phyloP scores from a whole-genome alignment of 2,113 vertebrate species.

The Nerophis lumbriciformis region DNA sequence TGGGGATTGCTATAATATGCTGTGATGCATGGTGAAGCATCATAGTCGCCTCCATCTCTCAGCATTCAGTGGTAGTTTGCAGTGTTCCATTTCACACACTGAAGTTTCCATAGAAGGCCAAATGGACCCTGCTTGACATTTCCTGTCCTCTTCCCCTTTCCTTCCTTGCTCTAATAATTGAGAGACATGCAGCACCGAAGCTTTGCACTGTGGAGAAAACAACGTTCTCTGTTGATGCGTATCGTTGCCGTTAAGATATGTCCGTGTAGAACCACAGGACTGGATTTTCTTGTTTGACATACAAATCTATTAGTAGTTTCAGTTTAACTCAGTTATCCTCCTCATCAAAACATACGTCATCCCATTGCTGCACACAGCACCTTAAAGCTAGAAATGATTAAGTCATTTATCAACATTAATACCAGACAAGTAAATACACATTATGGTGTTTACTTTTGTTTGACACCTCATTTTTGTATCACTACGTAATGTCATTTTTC shows the following conservation, averaged over 20 bases:
- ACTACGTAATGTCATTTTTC: too few species aligned
- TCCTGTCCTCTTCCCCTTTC: constrained; percentile 60
- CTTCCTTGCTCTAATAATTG: constrained; percentile 45
- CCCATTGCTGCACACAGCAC: too few species aligned
- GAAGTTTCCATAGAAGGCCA: neutral
- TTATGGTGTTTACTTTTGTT: too few species aligned
- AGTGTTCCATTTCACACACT: neutral
- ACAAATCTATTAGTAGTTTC: neutral
- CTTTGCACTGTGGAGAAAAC: neutral
- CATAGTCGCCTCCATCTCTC: neutral
- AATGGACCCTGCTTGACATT: constrained; percentile 31
- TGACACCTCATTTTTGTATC: too few species aligned
- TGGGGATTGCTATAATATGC: neutral
- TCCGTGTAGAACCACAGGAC: neutral
- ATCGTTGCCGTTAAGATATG: neutral
- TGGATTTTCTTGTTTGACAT: constrained; percentile 4
- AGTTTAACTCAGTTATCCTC: too few species aligned
- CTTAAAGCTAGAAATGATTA: too few species aligned
- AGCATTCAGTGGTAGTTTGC: neutral
- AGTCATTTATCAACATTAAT: too few species aligned
- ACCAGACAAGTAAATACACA: too few species aligned
- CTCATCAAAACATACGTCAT: too few species aligned
- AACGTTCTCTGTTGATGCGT: neutral
- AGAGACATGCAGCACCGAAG: neutral
- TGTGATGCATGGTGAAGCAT: neutral